These are phyloP conservation scores for Aphidius ervi DNA, from an alignment of 1,140 invertebrate genomes.

Conservation along the genomic window DNA sequence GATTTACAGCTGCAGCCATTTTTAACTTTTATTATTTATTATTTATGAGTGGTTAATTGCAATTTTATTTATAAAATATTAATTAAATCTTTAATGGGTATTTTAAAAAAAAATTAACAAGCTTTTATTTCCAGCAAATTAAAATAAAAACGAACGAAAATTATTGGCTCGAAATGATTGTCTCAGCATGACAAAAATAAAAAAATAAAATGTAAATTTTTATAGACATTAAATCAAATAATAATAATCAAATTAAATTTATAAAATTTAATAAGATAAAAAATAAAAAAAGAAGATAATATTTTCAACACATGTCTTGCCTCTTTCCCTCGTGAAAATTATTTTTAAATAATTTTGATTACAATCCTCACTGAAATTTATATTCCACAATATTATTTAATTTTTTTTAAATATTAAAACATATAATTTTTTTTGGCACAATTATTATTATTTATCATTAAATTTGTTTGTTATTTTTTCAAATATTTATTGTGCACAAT, in stretches of 20 bases:
- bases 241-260: too few relatives aligned
- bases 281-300: too few relatives aligned
- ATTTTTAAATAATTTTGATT: background rate
- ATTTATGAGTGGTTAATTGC: slow-evolving; percentile 14
- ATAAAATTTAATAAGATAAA: too few relatives aligned
- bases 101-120: background rate
- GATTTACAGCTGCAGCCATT: slow-evolving; percentile 33
- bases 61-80: slow-evolving; percentile 8
- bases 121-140: background rate
- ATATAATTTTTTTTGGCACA: slow-evolving; percentile 32
- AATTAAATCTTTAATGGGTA: slow-evolving; percentile 1
- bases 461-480: background rate
- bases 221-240: too few relatives aligned
- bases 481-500: background rate
- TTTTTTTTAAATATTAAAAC: slow-evolving; percentile 7
- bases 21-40: slow-evolving; percentile 22
- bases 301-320: background rate
- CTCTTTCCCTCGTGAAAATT: slow-evolving; percentile 12
- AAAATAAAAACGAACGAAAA: background rate
- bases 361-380: background rate
- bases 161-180: background rate
- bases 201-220: too few relatives aligned
- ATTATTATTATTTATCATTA: slow-evolving; percentile 35
- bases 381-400: slow-evolving; percentile 4
- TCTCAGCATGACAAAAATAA: background rate